Base-by-base conservation (phyloP, 2,113 vertebrate species). In the Oostethus manadensis region DNA sequence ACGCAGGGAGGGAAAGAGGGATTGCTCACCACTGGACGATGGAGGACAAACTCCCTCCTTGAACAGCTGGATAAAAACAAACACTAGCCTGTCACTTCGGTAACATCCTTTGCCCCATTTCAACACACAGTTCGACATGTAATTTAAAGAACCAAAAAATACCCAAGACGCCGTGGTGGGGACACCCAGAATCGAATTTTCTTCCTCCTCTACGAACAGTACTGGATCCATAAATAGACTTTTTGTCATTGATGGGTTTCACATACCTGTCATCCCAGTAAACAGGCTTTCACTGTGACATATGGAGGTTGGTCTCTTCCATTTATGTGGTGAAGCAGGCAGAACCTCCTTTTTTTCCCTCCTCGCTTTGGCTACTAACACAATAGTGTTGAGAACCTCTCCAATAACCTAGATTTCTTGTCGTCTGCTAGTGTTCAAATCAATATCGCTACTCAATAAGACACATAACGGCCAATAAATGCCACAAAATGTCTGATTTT, bases 151-250 rank as follows among this genome's bases (percentile, higher is more conserved):
- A 42, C 2, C 10, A 6, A 29, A 48, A 2, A 58, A 58, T 38
- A 53, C 48, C 10, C 29, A 10, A 71, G 57, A 64, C 62, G 56
- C 62, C 68, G 29, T 58, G 73, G 79, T 58, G 74, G 82, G 82
- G 80, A 84, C 85, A 86, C 82, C 82, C 79, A 76, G 47, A 50
- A 68, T 84, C 69, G 66, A 77, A 78, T 83, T 82, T 75, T 77
- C 58, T 58, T 71, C 33, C 51, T 60, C 45, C 64, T 71, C 43
- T 40, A 15, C 60, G 3, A 59, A 50, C 53, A 35, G 58, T 4
- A 62, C 61, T 40, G 6, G 66, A 54, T 16, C 1, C 68, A 51
- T n/a, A 56, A 13, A 51, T 51, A 22, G 46, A 33, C 44, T 1
- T 48, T 72, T 67, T 51, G 54, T 49, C 9, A 66, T 63, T 35